Percentiles rank a stretch among this genome's conserved stretches.
Conservation (phyloP, 2,113 vertebrate species). For the Aptenodytes patagonicus region DNA sequence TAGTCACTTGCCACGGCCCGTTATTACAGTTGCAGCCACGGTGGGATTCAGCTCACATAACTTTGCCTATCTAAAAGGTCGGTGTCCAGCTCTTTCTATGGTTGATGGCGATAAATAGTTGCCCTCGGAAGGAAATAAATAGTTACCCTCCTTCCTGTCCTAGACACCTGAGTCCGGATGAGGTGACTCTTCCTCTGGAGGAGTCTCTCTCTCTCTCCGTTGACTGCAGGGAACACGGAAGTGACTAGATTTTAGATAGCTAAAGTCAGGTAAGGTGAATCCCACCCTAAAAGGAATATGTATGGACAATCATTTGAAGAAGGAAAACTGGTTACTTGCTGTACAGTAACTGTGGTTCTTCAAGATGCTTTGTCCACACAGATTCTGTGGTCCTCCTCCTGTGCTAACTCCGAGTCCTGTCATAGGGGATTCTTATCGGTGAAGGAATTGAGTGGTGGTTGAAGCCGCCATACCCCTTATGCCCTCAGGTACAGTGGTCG, state of each 20-base stretch:
- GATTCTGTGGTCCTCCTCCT: constrained; percentile 53
- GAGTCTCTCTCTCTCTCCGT: neutral
- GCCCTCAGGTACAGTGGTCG: constrained; percentile 71
- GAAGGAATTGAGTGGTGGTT: constrained; percentile 67
- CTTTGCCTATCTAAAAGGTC: constrained; percentile 58
- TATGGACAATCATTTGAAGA: constrained; percentile 69
- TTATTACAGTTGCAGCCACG: neutral
- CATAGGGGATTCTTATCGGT: constrained; percentile 49
- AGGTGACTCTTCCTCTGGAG: neutral
- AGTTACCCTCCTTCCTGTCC: neutral
- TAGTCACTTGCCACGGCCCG: neutral
- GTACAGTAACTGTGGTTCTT: constrained; percentile 57
- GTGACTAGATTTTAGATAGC: constrained; percentile 17
- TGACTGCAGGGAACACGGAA: neutral
- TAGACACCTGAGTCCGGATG: neutral
- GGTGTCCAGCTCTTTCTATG: neutral
- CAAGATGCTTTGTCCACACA: constrained; percentile 71
- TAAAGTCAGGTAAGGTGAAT: constrained; percentile 57
- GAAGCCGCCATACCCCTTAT: constrained; percentile 71
- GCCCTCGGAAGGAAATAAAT: neutral
- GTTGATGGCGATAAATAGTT: neutral
- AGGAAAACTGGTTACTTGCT: constrained; percentile 58
- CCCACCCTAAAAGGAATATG: constrained; percentile 60
- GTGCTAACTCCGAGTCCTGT: constrained; percentile 48
- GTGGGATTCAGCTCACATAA: constrained; percentile 60